Percentiles rank a stretch among this genome's conserved stretches.
Evolutionary conservation across 2,113 vertebrate genomes (phyloP).

Genomic region (Leiothrix lutea): DNA sequence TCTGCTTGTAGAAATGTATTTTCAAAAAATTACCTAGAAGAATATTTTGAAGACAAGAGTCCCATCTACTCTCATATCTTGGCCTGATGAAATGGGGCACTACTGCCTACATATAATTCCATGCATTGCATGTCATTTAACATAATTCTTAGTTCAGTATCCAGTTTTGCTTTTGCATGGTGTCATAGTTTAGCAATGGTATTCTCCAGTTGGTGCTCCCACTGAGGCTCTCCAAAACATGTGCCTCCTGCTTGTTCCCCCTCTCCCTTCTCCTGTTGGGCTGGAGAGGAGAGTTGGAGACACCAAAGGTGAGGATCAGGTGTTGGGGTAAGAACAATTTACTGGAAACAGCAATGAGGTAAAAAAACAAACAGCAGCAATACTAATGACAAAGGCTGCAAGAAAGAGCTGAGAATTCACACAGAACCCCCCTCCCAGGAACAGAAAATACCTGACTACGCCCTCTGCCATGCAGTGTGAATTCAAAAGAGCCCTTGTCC

Average conservation of each 20-base stretch:
- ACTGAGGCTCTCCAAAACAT: background rate
- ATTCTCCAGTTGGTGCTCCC: background rate
- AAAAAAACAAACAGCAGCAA: background rate
- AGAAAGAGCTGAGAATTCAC: background rate
- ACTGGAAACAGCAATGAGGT: background rate
- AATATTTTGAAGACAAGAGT: background rate
- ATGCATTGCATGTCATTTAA: background rate
- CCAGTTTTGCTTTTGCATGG: background rate
- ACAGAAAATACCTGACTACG: fast-evolving
- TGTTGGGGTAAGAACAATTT: background rate
- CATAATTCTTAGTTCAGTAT: background rate
- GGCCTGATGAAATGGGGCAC: background rate
- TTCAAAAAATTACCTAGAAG: background rate
- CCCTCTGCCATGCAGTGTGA: fast-evolving
- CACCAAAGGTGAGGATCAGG: background rate
- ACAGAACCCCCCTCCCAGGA: background rate
- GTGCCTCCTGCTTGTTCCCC: fast-evolving
- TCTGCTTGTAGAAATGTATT: background rate
- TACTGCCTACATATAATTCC: background rate
- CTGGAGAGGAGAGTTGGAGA: background rate
- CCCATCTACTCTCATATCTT: background rate
- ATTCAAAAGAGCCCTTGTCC: background rate
- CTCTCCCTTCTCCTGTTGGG: background rate
- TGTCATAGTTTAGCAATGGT: background rate
- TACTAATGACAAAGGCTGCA: background rate